Percentiles rank a stretch among this genome's conserved stretches.
phyloP scores from a whole-genome alignment of 1,140 invertebrate species.

The Brachionus asplanchnoidis region DNA sequence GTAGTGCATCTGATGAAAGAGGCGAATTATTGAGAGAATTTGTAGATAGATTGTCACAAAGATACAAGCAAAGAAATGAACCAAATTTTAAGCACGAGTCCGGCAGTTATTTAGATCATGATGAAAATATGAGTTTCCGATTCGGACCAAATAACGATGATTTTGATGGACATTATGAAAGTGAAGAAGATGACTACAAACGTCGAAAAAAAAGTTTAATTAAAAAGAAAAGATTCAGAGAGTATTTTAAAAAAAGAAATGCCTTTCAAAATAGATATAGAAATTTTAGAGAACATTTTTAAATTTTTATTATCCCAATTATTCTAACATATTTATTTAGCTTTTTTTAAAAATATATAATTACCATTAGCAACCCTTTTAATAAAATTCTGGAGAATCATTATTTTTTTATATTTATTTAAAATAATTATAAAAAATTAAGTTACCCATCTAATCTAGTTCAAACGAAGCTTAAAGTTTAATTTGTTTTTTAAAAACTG shows the following conservation, averaged over 20 bases:
- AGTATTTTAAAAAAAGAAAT: slow-evolving; percentile 3
- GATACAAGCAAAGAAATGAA: not conserved
- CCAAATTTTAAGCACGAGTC: not conserved
- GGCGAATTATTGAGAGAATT: not conserved
- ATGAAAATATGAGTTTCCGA: not conserved
- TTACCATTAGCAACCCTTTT: not conserved
- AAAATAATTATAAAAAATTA: too few relatives aligned
- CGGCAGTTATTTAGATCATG: not conserved
- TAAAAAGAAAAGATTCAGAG: slow-evolving; percentile 23
- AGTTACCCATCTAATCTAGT: too few relatives aligned
- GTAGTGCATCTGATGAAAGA: not conserved
- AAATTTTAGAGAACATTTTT: slow-evolving; percentile 17
- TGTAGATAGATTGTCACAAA: not conserved
- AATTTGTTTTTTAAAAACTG: too few relatives aligned
- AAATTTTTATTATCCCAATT: not conserved
- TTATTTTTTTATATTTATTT: too few relatives aligned
- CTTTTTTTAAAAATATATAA: not conserved
- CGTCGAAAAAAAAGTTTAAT: not conserved
- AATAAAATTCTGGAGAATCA: too few relatives aligned
- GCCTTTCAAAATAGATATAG: not conserved
- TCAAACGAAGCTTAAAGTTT: too few relatives aligned
- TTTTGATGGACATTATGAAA: not conserved
- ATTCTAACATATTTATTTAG: not conserved
- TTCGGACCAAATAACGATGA: not conserved
- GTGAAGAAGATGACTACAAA: not conserved